Evolutionary conservation across 2,888 invertebrate genomes (phyloP), one percentile per base, ranked within the genome.

Genomic region (Xestia rhomboidea): DNA sequence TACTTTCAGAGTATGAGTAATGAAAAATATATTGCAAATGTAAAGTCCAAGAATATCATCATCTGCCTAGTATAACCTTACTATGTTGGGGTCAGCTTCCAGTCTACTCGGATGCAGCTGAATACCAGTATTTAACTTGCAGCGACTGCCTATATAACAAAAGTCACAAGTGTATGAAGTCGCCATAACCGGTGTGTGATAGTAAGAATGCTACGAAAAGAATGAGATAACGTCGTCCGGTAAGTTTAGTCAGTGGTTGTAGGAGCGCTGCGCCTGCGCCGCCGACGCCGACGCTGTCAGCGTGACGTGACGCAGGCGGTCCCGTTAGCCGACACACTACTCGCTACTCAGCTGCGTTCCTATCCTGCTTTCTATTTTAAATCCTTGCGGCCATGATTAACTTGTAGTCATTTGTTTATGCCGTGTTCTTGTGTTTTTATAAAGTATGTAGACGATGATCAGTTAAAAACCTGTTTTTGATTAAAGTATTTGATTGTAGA

Each of bases 301-400:
- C 91, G 91, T 92, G 92, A 91, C 91, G 91, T 92, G 92, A 91
- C 93, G 93, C 88, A 76, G 68, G 27, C 73, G 51, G 83, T 93
- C 90, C 96, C 96, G 96, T 95, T 96, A 96, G 76, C 84, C 90
- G 96, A 94, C 96, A 95, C 92, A 96, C 92, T 95, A 94, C 95
- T 95, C 92, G 95, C 92, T 94, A 81, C 86, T 81, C 79, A 66
- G 78, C 84, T 81, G 83, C 86, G 77, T 77, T 87, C 81, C 89
- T 88, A 92, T 91, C 91, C 91, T 91, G 91, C 91, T 92, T 92
- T 92, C 91, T 92, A 92, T 91, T 92, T 89, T 88, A 89, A 90
- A 89, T 91, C 90, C 90, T 91, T 89, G 87, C 88, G 84, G 88
- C 88, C 86, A 89, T 80, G 68, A 76, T 83, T 83, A 87, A 51